A percentile compares a stretch with the other conserved stretches of the same genome.
These are phyloP conservation scores for Falco peregrinus DNA, from an alignment of 2,797 vertebrate genomes.

Conservation along the genomic window DNA sequence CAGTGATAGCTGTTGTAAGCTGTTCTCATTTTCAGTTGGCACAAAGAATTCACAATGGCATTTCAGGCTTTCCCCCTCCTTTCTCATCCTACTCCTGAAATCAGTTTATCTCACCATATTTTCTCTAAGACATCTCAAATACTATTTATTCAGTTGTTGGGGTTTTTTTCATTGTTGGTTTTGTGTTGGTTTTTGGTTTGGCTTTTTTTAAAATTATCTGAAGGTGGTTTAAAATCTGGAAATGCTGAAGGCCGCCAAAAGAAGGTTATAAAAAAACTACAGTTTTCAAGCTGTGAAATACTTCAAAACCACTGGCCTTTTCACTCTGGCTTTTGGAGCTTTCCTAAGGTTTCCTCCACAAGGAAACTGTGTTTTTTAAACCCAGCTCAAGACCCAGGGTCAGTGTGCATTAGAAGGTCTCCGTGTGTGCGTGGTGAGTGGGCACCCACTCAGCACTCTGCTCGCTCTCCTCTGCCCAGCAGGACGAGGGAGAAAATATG, in stretches of 20 bases:
- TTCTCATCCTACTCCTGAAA: neutral
- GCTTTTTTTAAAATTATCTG: neutral
- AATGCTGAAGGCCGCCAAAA: neutral
- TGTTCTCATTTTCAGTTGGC: neutral
- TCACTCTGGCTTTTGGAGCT: neutral
- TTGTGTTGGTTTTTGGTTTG: neutral
- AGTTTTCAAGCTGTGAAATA: neutral
- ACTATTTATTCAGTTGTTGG: neutral
- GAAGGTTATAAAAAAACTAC: neutral
- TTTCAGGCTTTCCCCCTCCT: neutral
- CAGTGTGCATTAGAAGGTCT: neutral
- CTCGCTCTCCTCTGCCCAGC: neutral
- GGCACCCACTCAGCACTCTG: neutral
- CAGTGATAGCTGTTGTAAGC: neutral
- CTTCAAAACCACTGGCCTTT: neutral
- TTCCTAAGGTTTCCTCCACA: neutral
- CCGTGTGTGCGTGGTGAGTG: neutral
- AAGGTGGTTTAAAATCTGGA: neutral
- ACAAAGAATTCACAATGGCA: neutral
- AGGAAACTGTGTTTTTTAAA: neutral
- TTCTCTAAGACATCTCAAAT: neutral
- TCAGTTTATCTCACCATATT: neutral
- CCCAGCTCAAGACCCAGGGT: neutral
- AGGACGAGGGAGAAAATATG: neutral
- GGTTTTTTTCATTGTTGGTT: neutral